Evolutionary conservation across 2,797 vertebrate species (phyloP).

Genomic region (Remorina albescens): DNA sequence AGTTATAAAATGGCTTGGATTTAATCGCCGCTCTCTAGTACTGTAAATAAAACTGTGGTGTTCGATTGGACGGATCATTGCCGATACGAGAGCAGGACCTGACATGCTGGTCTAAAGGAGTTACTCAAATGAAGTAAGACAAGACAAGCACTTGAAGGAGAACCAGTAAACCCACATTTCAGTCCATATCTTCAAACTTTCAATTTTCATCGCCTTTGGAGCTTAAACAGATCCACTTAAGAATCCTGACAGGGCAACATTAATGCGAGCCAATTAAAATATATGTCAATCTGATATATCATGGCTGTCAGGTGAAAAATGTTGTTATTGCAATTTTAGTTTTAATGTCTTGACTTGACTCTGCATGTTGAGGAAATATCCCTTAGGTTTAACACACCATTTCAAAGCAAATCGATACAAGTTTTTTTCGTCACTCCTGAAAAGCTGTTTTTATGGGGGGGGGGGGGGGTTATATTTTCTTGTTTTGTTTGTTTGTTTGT

Average conservation of each 20-base stretch:
- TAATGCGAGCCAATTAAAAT: conserved; percentile 36
- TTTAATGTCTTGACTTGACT: conserved; percentile 39
- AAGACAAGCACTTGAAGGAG: conserved; percentile 29
- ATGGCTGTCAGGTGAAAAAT: conserved; percentile 35
- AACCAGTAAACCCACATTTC: conserved; percentile 6
- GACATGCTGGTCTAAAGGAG: conserved; percentile 25
- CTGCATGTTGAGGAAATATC: conserved; percentile 33
- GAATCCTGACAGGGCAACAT: conserved; percentile 26
- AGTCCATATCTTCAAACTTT: conserved; percentile 35
- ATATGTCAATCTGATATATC: conserved; percentile 15
- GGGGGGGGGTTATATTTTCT: too few species aligned
- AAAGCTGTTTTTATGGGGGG: conserved; percentile 48
- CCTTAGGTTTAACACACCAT: conserved; percentile 36
- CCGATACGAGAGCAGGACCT: not conserved
- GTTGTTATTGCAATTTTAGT: conserved; percentile 42
- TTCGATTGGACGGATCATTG: conserved; percentile 20
- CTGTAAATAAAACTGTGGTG: not conserved
- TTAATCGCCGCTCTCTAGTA: not conserved
- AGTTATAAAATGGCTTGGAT: conserved; percentile 3
- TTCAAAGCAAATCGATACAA: conserved; percentile 51
- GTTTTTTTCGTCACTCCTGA: conserved; percentile 2
- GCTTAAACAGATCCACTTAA: conserved; percentile 26
- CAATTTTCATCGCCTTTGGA: not conserved
- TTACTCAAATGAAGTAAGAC: conserved; percentile 38
- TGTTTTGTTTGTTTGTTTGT: conserved; percentile 11